Conservation (phyloP, 2,113 vertebrate genomes). For the Jaculus jaculus region DNA sequence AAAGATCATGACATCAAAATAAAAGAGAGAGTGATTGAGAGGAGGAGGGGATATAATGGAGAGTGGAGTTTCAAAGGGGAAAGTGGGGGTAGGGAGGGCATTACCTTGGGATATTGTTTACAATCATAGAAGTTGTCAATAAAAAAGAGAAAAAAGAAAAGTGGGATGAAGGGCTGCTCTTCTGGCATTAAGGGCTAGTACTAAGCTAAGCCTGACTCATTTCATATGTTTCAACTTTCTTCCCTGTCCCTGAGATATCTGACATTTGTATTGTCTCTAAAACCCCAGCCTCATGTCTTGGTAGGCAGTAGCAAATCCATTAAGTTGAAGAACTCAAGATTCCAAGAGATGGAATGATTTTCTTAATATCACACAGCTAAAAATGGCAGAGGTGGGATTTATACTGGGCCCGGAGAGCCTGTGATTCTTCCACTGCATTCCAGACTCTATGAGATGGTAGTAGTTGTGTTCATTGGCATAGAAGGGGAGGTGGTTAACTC, state of each 20-base stretch:
- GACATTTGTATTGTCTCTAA: slow-evolving; percentile 29
- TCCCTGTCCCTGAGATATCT: slow-evolving; percentile 32
- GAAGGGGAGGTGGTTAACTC: background rate
- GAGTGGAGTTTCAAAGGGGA: too few relatives aligned
- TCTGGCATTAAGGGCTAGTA: background rate
- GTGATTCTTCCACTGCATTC: background rate
- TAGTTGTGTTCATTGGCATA: slow-evolving; percentile 45
- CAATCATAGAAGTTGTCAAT: too few relatives aligned
- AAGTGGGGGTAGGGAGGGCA: too few relatives aligned
- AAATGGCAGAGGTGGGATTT: slow-evolving; percentile 30
- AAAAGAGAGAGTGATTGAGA: too few relatives aligned
- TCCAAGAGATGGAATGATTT: slow-evolving; percentile 38
- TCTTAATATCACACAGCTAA: slow-evolving; percentile 25
- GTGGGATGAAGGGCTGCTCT: background rate
- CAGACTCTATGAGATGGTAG: background rate
- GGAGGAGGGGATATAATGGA: too few relatives aligned
- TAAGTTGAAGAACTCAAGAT: slow-evolving; percentile 10
- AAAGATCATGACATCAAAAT: too few relatives aligned
- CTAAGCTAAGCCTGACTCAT: background rate
- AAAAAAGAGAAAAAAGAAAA: too few relatives aligned
- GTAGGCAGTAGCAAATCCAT: background rate
- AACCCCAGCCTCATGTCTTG: background rate
- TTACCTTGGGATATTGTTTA: too few relatives aligned
- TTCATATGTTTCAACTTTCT: background rate
- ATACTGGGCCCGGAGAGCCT: background rate